Evolutionary conservation across 1,140 invertebrate species (phyloP), one percentile per base, ranked within the genome.

Genomic region (Caerostris extrusa): DNA sequence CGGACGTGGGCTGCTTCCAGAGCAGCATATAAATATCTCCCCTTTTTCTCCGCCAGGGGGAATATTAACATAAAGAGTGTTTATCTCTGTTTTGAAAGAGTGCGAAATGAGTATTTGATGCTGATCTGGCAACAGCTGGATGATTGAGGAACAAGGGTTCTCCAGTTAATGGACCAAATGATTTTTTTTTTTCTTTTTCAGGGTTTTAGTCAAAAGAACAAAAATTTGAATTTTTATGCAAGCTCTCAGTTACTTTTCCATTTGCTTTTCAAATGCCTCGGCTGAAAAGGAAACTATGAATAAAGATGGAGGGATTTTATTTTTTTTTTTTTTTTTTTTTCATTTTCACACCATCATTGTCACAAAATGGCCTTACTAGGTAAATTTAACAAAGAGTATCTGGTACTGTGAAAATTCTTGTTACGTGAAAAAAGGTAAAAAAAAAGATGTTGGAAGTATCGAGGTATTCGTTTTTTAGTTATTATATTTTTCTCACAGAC

Each of bases 41-140:
- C 53, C 58, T 58, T n/a, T 87, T 61, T 71, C 85, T 14, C 10
- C 69, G 53, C 50, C 61, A 19, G 34, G 64, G 57, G 60, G 64
- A 69, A 60, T 60, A 90, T 90, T 90, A 90, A 69, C 88, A 77
- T 90, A 90, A 90, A 90, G 88, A 90, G 88, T 90, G 88, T 90
- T 71, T 90, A 90, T 90, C 67, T 81, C 56, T 90, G 88, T 77
- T 90, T 67, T 90, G 69, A 67, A 90, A 90, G 55, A 67, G 67
- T 71, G 53, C 34, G 56, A 77, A 90, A 90, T 77, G 89, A 90
- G 89, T 34, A 90, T 90, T 77, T 90, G 89, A 90, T 90, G 89
- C 89, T 90, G 89, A 90, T 77, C 81, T 81, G 69, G 89, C 69
- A 90, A 90, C 89, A 90, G 89, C 89, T 90, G 77, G 89, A 81